These are phyloP conservation scores for Cremastinae sp. DNA, from an alignment of 2,888 invertebrate genomes.

Conservation along the genomic window DNA sequence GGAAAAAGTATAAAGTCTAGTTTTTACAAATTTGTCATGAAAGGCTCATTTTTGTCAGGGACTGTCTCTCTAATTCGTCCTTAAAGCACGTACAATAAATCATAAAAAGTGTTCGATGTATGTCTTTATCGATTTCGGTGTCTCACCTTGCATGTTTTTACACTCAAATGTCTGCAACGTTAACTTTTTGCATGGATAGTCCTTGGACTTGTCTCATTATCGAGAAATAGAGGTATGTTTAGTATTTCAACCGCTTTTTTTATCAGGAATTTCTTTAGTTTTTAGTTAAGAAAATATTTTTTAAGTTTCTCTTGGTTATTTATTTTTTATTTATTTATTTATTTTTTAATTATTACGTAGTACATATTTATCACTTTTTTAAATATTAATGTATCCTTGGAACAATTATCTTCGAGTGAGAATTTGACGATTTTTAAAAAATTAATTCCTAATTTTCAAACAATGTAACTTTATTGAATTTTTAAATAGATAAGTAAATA, in stretches of 20 bases:
- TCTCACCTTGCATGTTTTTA: slow-evolving; percentile 44
- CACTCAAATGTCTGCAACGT: slow-evolving; percentile 22
- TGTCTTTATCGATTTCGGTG: slow-evolving; percentile 55
- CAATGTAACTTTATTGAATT: too few relatives aligned
- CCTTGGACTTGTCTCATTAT: slow-evolving; percentile 76
- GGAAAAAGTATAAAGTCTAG: too few relatives aligned
- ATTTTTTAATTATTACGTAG: too few relatives aligned
- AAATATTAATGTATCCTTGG: not conserved
- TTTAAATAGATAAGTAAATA: too few relatives aligned
- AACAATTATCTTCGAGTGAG: not conserved
- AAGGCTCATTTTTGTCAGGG: slow-evolving; percentile 28
- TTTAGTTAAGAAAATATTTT: not conserved
- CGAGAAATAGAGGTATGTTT: slow-evolving; percentile 69
- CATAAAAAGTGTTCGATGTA: not conserved
- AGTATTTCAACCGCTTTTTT: slow-evolving; percentile 13
- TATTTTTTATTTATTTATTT: too few relatives aligned
- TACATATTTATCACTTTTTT: too few relatives aligned
- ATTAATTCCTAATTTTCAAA: too few relatives aligned
- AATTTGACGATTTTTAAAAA: too few relatives aligned
- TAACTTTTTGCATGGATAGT: slow-evolving; percentile 68
- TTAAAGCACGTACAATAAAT: not conserved
- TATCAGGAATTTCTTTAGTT: slow-evolving; percentile 1
- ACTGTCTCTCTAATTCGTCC: slow-evolving; percentile 31
- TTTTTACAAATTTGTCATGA: too few relatives aligned
- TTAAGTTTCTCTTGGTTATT: too few relatives aligned